These are phyloP conservation scores for Vanessa cardui DNA, from an alignment of 2,888 invertebrate genomes.

Conservation along the genomic window DNA sequence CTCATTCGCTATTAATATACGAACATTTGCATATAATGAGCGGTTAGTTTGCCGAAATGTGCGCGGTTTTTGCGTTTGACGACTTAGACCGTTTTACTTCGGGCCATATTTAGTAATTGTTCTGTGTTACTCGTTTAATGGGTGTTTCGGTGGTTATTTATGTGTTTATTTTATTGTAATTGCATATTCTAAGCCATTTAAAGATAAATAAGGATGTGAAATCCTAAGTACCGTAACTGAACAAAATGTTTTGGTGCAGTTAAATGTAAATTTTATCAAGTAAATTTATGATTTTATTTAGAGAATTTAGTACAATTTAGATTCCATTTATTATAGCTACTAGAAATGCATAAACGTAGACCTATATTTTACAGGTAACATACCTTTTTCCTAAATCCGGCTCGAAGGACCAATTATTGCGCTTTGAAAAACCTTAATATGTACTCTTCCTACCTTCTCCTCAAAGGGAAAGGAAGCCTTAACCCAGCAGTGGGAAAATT, in stretches of 20 bases:
- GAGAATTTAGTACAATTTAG: too few species aligned
- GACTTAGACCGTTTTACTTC: conserved; percentile 31
- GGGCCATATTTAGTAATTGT: conserved; percentile 28
- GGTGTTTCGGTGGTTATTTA: conserved; percentile 29
- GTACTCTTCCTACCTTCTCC: too few species aligned
- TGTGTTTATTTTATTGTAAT: conserved; percentile 36
- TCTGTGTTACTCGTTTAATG: conserved; percentile 23
- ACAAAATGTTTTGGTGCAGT: conserved; percentile 9
- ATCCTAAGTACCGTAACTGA: conserved; percentile 15
- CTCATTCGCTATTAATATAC: conserved; percentile 41
- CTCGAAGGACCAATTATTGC: too few species aligned
- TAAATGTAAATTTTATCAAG: conserved; percentile 3
- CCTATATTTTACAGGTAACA: too few species aligned
- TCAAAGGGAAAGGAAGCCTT: too few species aligned
- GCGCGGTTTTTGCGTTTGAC: conserved; percentile 45
- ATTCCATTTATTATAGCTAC: too few species aligned
- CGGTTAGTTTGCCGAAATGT: conserved; percentile 44
- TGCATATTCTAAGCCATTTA: conserved; percentile 24
- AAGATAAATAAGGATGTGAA: conserved; percentile 20
- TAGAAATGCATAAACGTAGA: too few species aligned
- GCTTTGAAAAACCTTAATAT: too few species aligned
- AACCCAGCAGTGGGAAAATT: too few species aligned
- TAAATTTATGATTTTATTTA: background rate
- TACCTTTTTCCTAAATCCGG: too few species aligned
- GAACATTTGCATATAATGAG: conserved; percentile 50